Evolutionary conservation across 2,888 invertebrate species (phyloP).

Genomic region (Rapana venosa): DNA sequence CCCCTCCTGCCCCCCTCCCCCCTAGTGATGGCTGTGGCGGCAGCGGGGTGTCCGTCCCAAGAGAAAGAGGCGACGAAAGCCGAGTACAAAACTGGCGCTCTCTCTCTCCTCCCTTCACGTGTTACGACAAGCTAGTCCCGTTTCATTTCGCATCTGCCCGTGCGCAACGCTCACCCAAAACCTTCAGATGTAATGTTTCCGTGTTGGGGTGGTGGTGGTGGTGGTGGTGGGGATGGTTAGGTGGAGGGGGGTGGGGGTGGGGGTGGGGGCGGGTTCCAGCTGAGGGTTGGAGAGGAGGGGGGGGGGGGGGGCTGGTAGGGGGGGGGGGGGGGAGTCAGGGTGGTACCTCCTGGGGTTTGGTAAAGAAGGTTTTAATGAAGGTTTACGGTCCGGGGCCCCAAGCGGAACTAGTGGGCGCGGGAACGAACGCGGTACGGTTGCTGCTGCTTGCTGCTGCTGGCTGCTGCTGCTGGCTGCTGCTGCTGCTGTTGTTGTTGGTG

Average conservation of each 20-base stretch:
- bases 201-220: background rate
- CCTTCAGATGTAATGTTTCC: too few species aligned
- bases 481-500: too few species aligned
- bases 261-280: background rate
- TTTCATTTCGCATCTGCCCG: too few species aligned
- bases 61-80: background rate
- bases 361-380: slow-evolving; percentile 36
- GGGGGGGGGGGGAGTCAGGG: background rate
- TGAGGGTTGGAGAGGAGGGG: background rate
- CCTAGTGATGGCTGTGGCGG: background rate
- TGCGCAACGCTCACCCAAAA: too few species aligned
- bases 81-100: too few species aligned
- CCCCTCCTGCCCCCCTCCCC: background rate
- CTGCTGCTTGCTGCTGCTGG: too few species aligned
- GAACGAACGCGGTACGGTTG: background rate
- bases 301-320: background rate
- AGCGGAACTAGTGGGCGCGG: background rate
- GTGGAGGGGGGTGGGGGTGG: background rate
- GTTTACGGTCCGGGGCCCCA: background rate
- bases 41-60: background rate
- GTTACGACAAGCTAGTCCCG: too few species aligned
- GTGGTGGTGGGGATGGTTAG: background rate
- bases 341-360: background rate
- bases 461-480: too few species aligned
- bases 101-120: too few species aligned